Evolutionary conservation across 2,797 vertebrate species (phyloP).

Genomic region (Mastacembelus armatus): DNA sequence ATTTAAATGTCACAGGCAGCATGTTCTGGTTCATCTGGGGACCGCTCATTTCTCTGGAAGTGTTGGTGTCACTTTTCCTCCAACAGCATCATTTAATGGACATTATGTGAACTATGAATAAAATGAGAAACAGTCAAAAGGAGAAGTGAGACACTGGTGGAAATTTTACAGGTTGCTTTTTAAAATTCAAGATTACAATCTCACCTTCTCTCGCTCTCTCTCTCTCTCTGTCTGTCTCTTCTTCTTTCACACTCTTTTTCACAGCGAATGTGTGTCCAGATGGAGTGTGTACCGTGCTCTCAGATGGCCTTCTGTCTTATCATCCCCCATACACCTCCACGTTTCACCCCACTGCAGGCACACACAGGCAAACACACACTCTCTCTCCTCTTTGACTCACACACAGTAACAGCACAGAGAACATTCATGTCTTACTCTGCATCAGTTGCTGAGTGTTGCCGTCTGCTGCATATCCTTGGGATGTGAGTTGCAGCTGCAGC

Average conservation of each 20-base stretch:
- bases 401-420: neutral
- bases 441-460: neutral
- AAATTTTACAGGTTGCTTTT: constrained; percentile 55
- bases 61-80: neutral
- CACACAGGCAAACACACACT: constrained; percentile 24
- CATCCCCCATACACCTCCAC: constrained; percentile 66
- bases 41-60: neutral
- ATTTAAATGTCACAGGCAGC: neutral
- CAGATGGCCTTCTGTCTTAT: constrained; percentile 76
- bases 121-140: constrained; percentile 14
- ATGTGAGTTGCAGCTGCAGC: neutral
- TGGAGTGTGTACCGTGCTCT: constrained; percentile 74
- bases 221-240: constrained; percentile 32
- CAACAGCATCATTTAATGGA: neutral
- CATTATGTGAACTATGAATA: neutral
- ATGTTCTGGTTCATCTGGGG: neutral
- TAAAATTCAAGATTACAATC: constrained; percentile 50
- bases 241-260: constrained; percentile 72
- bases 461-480: neutral
- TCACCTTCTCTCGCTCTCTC: constrained; percentile 38
- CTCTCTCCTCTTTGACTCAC: neutral
- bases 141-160: constrained; percentile 6
- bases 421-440: constrained; percentile 8
- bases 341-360: constrained; percentile 56
- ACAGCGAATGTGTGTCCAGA: constrained; percentile 76